These are phyloP conservation scores for Hiodon alosoides DNA, from an alignment of 2,113 vertebrate genomes.

Conservation along the genomic window DNA sequence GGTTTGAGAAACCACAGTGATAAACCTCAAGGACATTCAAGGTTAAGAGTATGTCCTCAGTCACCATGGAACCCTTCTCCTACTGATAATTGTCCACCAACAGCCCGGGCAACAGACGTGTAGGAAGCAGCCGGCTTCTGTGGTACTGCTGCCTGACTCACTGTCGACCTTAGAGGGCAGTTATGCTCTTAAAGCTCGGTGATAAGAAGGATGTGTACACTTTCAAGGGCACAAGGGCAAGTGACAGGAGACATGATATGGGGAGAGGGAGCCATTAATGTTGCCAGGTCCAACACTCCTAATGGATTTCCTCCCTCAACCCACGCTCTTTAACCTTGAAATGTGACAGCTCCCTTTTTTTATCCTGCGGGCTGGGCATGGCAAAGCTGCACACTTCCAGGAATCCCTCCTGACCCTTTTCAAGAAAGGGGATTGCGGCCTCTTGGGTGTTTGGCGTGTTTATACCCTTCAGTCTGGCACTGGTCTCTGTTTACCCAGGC, in stretches of 20 bases:
- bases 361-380: background rate
- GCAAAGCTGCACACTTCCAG: background rate
- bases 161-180: no score
- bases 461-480: background rate
- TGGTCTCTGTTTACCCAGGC: conserved; percentile 15
- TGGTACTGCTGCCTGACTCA: no score
- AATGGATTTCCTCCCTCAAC: background rate
- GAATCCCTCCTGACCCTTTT: background rate
- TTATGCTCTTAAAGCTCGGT: no score
- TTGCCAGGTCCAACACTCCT: background rate
- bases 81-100: no score
- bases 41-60: no score
- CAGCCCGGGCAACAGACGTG: no score
- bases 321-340: conserved; percentile 4
- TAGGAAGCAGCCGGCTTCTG: no score
- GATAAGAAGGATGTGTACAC: no score
- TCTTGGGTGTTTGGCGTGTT: conserved; percentile 10
- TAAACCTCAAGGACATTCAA: no score
- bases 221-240: background rate
- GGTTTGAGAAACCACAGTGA: no score
- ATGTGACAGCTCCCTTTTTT: background rate
- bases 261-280: background rate
- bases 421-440: no score
- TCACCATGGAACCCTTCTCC: no score
- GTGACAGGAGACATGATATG: background rate